A percentile compares a stretch with the other conserved stretches of the same genome.
Evolutionary conservation across 2,888 invertebrate species (phyloP).

Genomic region (Habrosyne pyritoides): DNA sequence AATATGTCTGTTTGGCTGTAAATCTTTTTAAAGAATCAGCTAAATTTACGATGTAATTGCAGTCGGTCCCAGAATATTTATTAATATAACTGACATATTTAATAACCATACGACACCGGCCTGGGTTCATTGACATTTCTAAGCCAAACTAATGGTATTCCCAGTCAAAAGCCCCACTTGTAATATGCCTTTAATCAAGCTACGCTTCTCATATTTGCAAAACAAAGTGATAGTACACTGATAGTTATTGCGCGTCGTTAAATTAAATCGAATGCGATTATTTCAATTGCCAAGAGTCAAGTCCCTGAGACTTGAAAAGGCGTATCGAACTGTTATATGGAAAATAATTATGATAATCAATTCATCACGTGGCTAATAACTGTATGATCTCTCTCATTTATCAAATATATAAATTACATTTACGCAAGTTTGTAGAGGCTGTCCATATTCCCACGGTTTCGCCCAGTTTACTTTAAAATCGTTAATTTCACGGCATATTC

Average conservation of each 20-base stretch:
- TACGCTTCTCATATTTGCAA: not conserved
- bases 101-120: not conserved
- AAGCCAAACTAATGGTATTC: not conserved
- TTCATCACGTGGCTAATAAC: not conserved
- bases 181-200: not conserved
- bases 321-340: slow-evolving; percentile 15
- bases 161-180: not conserved
- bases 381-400: slow-evolving; percentile 7
- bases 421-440: not conserved
- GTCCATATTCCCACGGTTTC: not conserved
- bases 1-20: too few relatives aligned
- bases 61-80: slow-evolving; percentile 24
- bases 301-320: slow-evolving; percentile 24
- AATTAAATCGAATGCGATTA: slow-evolving; percentile 27
- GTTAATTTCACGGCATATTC: not conserved
- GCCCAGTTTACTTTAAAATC: not conserved
- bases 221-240: slow-evolving; percentile 2
- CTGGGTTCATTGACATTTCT: not conserved
- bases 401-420: not conserved
- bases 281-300: slow-evolving; percentile 26
- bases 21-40: too few relatives aligned
- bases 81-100: slow-evolving; percentile 21
- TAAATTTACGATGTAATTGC: slow-evolving; percentile 8
- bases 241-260: slow-evolving; percentile 15
- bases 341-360: not conserved